Evolutionary conservation across 2,888 invertebrate genomes (phyloP), one percentile per base, ranked within the genome.

Genomic region (Allygus modestus): DNA sequence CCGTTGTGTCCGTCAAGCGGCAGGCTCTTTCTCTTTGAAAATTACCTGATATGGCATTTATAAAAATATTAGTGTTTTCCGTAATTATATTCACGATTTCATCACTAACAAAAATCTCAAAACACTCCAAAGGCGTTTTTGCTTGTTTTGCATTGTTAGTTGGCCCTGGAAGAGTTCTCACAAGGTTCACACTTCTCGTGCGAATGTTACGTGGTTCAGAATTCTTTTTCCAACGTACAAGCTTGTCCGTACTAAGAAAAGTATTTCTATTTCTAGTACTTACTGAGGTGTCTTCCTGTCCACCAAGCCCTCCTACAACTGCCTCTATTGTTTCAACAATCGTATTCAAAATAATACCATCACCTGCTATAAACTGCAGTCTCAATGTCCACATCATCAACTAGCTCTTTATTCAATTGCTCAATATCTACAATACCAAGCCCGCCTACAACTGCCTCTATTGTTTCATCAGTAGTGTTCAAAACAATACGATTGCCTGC

Each of bases 281-380:
- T 75, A 43, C 75, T 43, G 75, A 1, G 69, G 41, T 20, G 23
- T 82, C 82, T 41, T 82, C 26, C 43, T 69, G 69, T 43, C 69
- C 82, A 43, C 82, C 82, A 37, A 69, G 69, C 23, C 82, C 82
- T 65, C 69, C 1, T 41, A 82, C 82, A 69, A 82, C 65, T 82
- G 82, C 65, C 20, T 82, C 82, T 41, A 82, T 82, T 43, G 69
- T 69, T 43, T 65, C 41, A 69, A 9, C 79, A 75, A 75, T 75
- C 75, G 75, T 75, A 75, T 75, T 43, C 23, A 75, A 75, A 75
- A 58, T 61, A 61, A 33, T 37, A 61, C 37, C 58, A 81, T 58
- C 61, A 81, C 33, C 61, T 58, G 61, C 61, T 61, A 23, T 71
- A 41, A 61, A 81, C 81, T 81, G 81, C 61, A 61, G 58, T 37